Evolutionary conservation across 1,140 invertebrate species (phyloP), one percentile per base, ranked within the genome.

Genomic region (Schlechtendalia chinensis): DNA sequence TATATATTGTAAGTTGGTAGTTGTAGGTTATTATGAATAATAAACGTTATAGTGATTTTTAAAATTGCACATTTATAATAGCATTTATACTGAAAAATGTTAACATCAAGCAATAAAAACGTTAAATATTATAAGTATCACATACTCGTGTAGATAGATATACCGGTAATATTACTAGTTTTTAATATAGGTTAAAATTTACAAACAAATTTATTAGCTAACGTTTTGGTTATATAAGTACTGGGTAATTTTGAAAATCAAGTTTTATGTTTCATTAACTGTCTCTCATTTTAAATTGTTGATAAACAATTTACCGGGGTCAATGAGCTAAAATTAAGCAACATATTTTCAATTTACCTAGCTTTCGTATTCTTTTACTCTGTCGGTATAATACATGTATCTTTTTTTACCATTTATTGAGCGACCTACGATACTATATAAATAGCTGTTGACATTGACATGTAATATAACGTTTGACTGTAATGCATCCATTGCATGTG

Each of bases 401-500:
- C 8, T 39, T 32, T 63, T 29, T 63, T 63, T 24, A 27, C 8
- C 5, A 61, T 61, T 24, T 61, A 6, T 61, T 61, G 17, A 61
- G 24, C 27, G 27, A 61, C 22, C 59, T 61, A 24, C 59, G 24
- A n/a, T n/a, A 29, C 22, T 27, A 61, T 61, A 24, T 6, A 5
- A 29, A 61, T 27, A 61, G 59, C 27, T 29, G 59, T 61, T 61
- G 24, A 29, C 59, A 61, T 27, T 61, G 59, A 61, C 59, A 61
- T 61, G 59, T 29, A 61, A 61, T 61, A 24, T 24, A 61, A 61
- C 12, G 2, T 24, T 61, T 17, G 27, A 22, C 24, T 24, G 27
- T 61, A 61, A 29, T 61, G 27, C 59, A 29, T 27, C 17, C 59
- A 61, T 61, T n/a, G 24, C 27, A 61, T 5, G n/a, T n/a, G 24